Conservation (phyloP, 2,113 vertebrate genomes). For the Tachycineta bicolor region DNA sequence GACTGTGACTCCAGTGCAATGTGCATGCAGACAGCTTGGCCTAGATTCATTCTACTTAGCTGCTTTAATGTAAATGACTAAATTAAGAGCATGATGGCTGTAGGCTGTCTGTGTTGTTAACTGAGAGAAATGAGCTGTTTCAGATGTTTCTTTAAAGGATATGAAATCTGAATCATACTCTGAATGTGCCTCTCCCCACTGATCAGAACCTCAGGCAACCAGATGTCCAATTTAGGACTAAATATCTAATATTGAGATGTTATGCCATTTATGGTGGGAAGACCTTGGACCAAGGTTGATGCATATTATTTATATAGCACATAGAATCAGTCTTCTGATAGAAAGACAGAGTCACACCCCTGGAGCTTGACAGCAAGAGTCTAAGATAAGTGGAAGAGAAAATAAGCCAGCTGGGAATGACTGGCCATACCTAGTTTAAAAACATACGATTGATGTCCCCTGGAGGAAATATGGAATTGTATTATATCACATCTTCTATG, state of each 20-base stretch:
- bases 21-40: background rate
- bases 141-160: background rate
- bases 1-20: background rate
- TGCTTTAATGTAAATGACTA: conserved; percentile 26
- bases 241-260: background rate
- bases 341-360: background rate
- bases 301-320: background rate
- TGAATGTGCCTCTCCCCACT: background rate
- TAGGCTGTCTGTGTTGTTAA: conserved; percentile 24
- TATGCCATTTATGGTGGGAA: background rate
- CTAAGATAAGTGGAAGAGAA: background rate
- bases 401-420: background rate
- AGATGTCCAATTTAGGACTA: background rate
- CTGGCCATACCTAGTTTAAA: background rate
- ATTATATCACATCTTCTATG: background rate
- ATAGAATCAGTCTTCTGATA: background rate
- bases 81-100: background rate
- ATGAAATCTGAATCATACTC: background rate
- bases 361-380: background rate
- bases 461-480: background rate
- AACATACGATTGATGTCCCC: background rate
- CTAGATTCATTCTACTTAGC: conserved; percentile 12
- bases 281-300: background rate
- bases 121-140: conserved; percentile 16
- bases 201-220: background rate